These are phyloP conservation scores for Metellina segmentata DNA, from an alignment of 2,888 invertebrate species.

Conservation along the genomic window DNA sequence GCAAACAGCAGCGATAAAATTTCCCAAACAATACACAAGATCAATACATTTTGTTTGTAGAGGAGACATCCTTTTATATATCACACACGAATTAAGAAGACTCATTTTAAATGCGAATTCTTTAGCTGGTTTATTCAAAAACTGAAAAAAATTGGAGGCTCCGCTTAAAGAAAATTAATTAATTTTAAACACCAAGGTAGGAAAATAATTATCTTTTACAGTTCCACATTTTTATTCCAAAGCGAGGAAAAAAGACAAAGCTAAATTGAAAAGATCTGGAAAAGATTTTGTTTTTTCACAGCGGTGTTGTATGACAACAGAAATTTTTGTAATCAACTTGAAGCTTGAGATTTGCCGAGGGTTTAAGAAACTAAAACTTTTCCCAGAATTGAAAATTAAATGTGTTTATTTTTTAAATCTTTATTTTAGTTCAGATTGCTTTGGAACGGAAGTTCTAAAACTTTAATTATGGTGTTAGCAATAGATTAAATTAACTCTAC, in stretches of 20 bases:
- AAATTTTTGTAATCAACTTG: not conserved
- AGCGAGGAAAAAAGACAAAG: not conserved
- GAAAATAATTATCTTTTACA: not conserved
- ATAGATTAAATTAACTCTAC: not conserved
- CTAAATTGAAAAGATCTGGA: constrained; percentile 2
- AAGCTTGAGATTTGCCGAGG: not conserved
- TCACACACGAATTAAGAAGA: not conserved
- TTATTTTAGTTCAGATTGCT: not conserved
- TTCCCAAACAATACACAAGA: not conserved
- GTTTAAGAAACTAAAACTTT: not conserved
- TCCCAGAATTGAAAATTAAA: constrained; percentile 24
- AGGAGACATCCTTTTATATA: not conserved
- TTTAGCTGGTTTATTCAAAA: not conserved
- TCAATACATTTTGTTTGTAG: not conserved
- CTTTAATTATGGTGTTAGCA: not conserved
- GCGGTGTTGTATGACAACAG: not conserved
- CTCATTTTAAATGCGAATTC: not conserved
- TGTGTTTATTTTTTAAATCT: not conserved
- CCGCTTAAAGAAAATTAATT: constrained; percentile 13
- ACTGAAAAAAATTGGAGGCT: not conserved
- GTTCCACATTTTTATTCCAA: not conserved
- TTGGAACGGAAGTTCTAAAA: not conserved
- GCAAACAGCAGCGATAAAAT: not conserved
- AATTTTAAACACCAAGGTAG: not conserved
- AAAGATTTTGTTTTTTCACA: not conserved